These are phyloP conservation scores for Lepidothrix coronata DNA, from an alignment of 2,113 vertebrate species.

Conservation along the genomic window DNA sequence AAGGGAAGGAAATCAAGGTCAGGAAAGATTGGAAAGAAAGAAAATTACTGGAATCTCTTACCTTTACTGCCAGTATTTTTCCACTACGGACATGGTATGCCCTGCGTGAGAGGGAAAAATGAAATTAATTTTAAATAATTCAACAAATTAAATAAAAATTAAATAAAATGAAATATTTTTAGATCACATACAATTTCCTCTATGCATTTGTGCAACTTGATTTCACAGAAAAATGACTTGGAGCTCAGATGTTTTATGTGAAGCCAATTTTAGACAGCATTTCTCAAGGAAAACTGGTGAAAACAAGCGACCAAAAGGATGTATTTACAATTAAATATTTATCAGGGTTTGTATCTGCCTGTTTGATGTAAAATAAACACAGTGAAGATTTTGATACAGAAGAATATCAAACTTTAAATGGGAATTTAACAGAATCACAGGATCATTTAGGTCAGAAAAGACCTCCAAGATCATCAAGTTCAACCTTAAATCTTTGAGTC, in stretches of 20 bases:
- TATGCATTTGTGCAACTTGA: background rate
- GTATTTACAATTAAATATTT: accelerated
- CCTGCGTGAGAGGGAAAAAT: conserved; percentile 72
- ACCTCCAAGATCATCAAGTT: background rate
- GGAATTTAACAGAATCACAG: background rate
- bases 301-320: background rate
- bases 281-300: background rate
- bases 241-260: background rate
- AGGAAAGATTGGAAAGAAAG: background rate
- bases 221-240: background rate
- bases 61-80: conserved; percentile 95
- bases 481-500: background rate
- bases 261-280: background rate
- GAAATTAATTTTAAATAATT: background rate
- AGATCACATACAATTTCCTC: background rate
- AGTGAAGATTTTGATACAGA: accelerated
- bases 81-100: conserved; percentile 90
- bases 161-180: background rate
- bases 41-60: conserved; percentile 66
- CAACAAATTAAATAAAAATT: background rate
- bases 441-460: background rate
- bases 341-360: background rate
- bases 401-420: background rate
- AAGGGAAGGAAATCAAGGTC: background rate
- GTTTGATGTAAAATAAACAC: background rate